These are phyloP conservation scores for Bucorvus abyssinicus DNA, from an alignment of 2,797 vertebrate genomes.

Conservation along the genomic window DNA sequence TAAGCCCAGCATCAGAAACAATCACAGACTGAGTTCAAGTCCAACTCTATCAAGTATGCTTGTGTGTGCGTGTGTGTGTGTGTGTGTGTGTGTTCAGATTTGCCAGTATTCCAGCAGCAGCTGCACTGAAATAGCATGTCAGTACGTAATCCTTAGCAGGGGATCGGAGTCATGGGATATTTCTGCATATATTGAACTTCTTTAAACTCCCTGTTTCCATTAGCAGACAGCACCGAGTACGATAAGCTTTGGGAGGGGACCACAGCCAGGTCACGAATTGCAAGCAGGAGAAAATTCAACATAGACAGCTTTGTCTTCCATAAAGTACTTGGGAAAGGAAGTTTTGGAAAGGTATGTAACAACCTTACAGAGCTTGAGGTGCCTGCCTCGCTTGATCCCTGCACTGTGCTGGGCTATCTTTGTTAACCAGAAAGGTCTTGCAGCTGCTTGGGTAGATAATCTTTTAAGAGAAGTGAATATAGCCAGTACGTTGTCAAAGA, in stretches of 20 bases:
- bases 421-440: background rate
- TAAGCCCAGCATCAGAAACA: background rate
- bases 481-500: background rate
- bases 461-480: background rate
- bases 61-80: too few relatives aligned
- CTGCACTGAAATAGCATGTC: background rate
- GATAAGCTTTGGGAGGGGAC: slow-evolving; percentile 86
- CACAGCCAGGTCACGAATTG: slow-evolving; percentile 45
- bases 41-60: background rate
- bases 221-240: slow-evolving; percentile 75
- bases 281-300: slow-evolving; percentile 76
- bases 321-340: slow-evolving; percentile 97
- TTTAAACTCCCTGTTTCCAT: background rate
- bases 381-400: background rate
- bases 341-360: slow-evolving; percentile 92
- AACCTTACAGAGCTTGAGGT: background rate
- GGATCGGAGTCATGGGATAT: background rate
- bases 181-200: background rate
- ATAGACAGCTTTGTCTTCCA: slow-evolving; percentile 86
- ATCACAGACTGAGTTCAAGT: background rate
- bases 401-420: background rate
- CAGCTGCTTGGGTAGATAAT: background rate
- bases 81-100: background rate
- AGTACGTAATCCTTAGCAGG: background rate
- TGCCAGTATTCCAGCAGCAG: background rate